These are phyloP conservation scores for Lacerta agilis DNA, from an alignment of 2,797 vertebrate genomes.

Conservation along the genomic window DNA sequence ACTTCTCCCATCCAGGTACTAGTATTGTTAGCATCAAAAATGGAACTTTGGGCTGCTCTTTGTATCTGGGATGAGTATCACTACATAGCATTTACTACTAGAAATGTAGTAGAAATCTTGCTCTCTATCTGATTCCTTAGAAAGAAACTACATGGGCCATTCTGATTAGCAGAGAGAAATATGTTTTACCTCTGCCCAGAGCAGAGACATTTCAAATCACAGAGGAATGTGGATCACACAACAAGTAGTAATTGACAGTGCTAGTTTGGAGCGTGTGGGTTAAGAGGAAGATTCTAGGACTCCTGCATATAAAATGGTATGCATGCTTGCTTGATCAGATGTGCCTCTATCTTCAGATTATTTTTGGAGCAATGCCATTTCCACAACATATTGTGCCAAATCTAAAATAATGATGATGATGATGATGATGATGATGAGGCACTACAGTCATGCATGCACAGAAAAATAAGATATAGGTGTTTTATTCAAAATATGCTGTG, in stretches of 20 bases:
- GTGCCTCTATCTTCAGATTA: background rate
- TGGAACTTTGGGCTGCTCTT: background rate
- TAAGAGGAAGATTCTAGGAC: background rate
- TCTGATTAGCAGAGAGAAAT: background rate
- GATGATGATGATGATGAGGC: too few relatives aligned
- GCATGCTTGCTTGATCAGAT: background rate
- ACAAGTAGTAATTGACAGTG: background rate
- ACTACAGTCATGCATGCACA: background rate
- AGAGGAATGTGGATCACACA: background rate
- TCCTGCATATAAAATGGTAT: background rate
- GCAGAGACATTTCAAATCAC: background rate
- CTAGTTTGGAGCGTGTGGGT: background rate
- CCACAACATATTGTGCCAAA: background rate
- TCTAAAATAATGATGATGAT: background rate
- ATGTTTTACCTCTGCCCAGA: background rate
- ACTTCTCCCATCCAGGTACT: background rate
- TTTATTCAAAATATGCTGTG: background rate
- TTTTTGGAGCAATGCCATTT: background rate
- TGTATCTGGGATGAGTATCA: background rate
- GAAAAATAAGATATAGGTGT: background rate
- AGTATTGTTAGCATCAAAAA: background rate
- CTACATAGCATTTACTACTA: background rate
- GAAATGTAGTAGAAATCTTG: background rate
- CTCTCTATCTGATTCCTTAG: background rate
- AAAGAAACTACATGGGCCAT: background rate